Evolutionary conservation across 2,113 vertebrate species (phyloP).

Genomic region (Cyprinodon brontotheroides): DNA sequence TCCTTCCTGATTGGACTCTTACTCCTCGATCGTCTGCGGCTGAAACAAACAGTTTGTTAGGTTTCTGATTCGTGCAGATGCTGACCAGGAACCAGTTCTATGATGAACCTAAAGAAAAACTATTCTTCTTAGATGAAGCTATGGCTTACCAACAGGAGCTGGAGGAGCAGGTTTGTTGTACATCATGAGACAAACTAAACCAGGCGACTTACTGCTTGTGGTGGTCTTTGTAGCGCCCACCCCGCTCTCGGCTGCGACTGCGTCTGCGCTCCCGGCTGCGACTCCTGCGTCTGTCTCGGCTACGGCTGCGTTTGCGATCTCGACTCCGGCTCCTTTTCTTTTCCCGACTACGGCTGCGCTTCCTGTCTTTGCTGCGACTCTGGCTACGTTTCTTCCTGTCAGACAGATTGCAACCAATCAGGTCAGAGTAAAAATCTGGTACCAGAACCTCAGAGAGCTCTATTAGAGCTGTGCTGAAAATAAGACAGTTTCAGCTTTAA

Average conservation of each 20-base stretch:
- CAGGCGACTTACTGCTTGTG: conserved; percentile 76
- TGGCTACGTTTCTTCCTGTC: conserved; percentile 91
- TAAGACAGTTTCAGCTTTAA: too few relatives aligned
- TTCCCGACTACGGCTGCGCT: conserved; percentile 88
- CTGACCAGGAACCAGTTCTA: neutral
- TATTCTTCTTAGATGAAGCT: too few relatives aligned
- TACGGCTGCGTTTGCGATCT: conserved; percentile 88
- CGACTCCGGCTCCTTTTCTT: conserved; percentile 86
- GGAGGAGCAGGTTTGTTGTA: neutral
- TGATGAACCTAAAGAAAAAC: neutral
- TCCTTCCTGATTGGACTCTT: conserved; percentile 94
- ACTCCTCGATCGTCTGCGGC: conserved; percentile 87
- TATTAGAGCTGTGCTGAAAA: too few relatives aligned
- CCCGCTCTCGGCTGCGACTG: conserved; percentile 86
- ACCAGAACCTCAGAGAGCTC: neutral
- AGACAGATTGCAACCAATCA: conserved; percentile 24
- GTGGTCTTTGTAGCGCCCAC: conserved; percentile 84
- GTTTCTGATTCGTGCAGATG: neutral
- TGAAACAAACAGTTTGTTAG: conserved; percentile 52
- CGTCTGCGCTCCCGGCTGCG: conserved; percentile 82
- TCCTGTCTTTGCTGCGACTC: conserved; percentile 88
- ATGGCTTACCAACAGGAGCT: neutral
- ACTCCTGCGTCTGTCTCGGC: conserved; percentile 62
- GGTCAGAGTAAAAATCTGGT: neutral
- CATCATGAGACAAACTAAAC: neutral